These are phyloP conservation scores for Chamaea fasciata DNA, from an alignment of 2,113 vertebrate genomes.

Conservation along the genomic window DNA sequence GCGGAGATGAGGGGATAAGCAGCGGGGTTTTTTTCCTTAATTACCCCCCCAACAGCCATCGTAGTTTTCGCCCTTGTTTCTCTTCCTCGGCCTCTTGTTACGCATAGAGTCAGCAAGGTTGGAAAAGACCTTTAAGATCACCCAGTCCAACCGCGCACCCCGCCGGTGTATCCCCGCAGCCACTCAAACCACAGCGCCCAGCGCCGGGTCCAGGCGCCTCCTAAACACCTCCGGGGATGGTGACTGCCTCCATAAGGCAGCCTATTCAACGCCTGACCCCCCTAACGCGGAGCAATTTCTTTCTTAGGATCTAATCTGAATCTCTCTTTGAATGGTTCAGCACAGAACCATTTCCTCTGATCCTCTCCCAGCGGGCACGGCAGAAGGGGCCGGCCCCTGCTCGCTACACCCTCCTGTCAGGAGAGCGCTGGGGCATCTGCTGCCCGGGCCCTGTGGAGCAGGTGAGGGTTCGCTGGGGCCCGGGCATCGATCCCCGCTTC, in stretches of 20 bases:
- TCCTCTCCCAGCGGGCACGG: not conserved
- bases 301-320: not conserved
- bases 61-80: accelerated
- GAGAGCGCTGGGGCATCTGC: accelerated
- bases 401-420: not conserved
- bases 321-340: not conserved
- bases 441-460: too few relatives aligned
- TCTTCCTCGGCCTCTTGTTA: not conserved
- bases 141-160: too few relatives aligned
- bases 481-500: too few relatives aligned
- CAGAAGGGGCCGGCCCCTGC: not conserved
- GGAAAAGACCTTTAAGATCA: not conserved
- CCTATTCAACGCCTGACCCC: too few relatives aligned
- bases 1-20: not conserved
- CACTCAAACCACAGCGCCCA: not conserved
- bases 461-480: too few relatives aligned
- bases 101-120: not conserved
- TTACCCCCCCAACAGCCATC: too few relatives aligned
- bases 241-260: not conserved
- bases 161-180: not conserved
- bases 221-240: not conserved
- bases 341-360: not conserved
- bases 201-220: not conserved
- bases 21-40: not conserved
- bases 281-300: not conserved